Evolutionary conservation across 2,113 vertebrate species (phyloP).

Genomic region (Hippotragus niger): DNA sequence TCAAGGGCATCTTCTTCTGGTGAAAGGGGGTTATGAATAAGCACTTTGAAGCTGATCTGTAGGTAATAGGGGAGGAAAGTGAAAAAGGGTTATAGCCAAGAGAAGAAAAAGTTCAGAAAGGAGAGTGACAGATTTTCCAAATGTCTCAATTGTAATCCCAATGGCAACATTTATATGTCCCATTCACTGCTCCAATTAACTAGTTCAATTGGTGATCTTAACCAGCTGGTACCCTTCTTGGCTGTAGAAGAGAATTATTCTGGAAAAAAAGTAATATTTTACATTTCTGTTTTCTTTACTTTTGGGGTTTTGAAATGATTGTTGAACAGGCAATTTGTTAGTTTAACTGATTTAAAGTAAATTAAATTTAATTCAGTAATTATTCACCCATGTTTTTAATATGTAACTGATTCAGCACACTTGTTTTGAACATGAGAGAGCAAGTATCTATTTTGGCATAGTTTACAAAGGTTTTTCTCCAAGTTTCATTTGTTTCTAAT

Average conservation of each 20-base stretch:
- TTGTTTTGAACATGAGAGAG: not conserved
- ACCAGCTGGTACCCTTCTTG: not conserved
- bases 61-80: not conserved
- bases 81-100: not conserved
- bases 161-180: not conserved
- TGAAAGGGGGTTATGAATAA: not conserved
- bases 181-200: not conserved
- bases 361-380: not conserved
- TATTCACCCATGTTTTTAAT: not conserved
- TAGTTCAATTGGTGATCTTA: not conserved
- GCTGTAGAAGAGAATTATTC: not conserved
- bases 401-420: not conserved
- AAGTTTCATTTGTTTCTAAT: not conserved
- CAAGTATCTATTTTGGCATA: not conserved
- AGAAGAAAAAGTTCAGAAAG: not conserved
- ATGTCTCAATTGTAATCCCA: not conserved
- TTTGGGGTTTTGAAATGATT: not conserved
- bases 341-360: not conserved
- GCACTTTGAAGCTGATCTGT: not conserved
- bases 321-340: not conserved
- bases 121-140: not conserved
- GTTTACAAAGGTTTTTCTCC: not conserved
- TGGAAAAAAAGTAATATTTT: not conserved
- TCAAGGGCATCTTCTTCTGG: not conserved
- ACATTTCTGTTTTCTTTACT: not conserved